These are phyloP conservation scores for Oxyura jamaicensis DNA, from an alignment of 2,113 vertebrate genomes.

Conservation along the genomic window DNA sequence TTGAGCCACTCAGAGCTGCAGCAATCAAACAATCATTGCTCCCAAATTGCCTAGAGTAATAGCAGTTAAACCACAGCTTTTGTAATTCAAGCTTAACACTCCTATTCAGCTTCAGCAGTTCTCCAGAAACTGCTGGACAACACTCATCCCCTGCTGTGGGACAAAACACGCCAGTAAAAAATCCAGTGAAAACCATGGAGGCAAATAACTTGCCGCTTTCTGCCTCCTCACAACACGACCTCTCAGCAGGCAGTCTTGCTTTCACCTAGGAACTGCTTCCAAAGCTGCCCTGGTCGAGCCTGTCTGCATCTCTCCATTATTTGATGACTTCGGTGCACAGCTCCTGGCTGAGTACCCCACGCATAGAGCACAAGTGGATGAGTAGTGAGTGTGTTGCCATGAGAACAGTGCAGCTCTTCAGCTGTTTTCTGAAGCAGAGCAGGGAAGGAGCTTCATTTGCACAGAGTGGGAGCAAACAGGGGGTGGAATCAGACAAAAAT, in stretches of 20 bases:
- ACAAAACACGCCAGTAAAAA: neutral
- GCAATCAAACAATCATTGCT: neutral
- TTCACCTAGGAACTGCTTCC: neutral
- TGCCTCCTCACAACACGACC: neutral
- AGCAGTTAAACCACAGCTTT: neutral
- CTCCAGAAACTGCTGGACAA: neutral
- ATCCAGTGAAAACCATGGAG: fast-evolving
- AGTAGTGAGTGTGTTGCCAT: neutral
- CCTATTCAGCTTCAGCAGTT: neutral
- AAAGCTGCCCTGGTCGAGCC: fast-evolving
- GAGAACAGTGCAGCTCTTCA: neutral
- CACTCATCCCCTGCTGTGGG: fast-evolving
- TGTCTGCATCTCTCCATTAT: fast-evolving
- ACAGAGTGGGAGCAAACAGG: neutral
- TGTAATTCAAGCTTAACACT: neutral
- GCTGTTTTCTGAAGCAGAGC: neutral
- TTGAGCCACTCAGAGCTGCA: neutral
- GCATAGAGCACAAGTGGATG: neutral
- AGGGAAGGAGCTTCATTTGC: neutral
- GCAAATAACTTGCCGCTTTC: neutral
- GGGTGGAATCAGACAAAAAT: slow-evolving; percentile 21
- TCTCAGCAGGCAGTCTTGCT: neutral
- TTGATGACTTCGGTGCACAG: neutral
- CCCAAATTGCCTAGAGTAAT: neutral
- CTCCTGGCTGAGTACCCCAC: neutral